Evolutionary conservation across 2,113 vertebrate species (phyloP).

Genomic region (Hirundichthys speculiger): DNA sequence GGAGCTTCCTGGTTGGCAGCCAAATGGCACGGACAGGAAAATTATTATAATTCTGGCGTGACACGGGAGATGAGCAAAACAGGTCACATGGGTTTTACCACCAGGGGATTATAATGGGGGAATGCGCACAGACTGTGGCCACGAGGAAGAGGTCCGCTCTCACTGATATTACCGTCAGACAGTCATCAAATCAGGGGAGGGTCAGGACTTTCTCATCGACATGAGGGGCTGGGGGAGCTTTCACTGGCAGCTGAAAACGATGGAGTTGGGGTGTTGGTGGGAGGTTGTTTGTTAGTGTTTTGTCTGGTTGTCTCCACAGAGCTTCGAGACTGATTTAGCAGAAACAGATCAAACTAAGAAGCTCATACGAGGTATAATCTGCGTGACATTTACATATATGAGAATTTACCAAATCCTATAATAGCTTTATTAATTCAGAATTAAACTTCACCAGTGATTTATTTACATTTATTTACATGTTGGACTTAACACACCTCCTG

Average conservation of each 20-base stretch:
- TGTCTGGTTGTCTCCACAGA: constrained; percentile 14
- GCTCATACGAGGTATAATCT: constrained; percentile 70
- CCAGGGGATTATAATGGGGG: constrained; percentile 68
- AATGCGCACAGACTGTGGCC: constrained; percentile 56
- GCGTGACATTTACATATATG: constrained; percentile 76
- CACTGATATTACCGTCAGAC: constrained; percentile 60
- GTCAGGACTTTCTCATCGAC: background rate
- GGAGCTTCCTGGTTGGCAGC: constrained; percentile 38
- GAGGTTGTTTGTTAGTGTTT: background rate
- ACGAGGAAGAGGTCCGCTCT: constrained; percentile 56
- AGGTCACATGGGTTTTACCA: constrained; percentile 79
- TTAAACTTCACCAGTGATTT: constrained; percentile 61
- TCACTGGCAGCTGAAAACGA: constrained; percentile 7
- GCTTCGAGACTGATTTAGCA: constrained; percentile 70
- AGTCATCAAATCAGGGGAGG: constrained; percentile 39
- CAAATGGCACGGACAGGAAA: constrained; percentile 55
- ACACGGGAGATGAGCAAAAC: constrained; percentile 74
- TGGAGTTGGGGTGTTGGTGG: background rate
- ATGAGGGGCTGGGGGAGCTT: background rate
- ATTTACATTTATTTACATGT: constrained; percentile 43
- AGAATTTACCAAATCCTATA: constrained; percentile 69
- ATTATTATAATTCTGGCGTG: constrained; percentile 73
- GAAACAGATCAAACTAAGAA: constrained; percentile 77
- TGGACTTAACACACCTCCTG: constrained; percentile 12
- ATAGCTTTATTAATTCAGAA: constrained; percentile 71